Evolutionary conservation across 2,113 vertebrate species (phyloP), one percentile per base, ranked within the genome.

Genomic region (Corynorhinus townsendii): DNA sequence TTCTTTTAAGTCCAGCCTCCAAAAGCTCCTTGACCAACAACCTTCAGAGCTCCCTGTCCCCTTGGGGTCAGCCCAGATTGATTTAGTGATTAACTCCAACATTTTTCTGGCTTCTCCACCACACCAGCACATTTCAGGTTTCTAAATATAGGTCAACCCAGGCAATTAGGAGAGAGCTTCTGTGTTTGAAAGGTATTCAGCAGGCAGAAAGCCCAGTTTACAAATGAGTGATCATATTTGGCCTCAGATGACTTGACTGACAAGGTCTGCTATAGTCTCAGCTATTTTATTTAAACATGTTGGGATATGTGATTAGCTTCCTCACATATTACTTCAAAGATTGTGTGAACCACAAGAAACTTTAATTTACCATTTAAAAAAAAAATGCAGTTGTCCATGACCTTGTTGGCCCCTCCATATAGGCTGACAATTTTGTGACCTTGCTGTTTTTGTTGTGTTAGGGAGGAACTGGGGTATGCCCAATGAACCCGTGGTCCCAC

Each of bases 161-260:
- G 95, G 97, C 98, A 98, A 98, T 98, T 98, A 98, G 97, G 97
- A 96, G 94, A 98, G 94, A 97, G 95, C 95, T 94, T 97, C 97
- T 98, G 97, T n/a, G 98, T 98, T 97, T 97, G 96, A 98, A 98
- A 97, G 98, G 92, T 93, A 96, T 95, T 98, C 98, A 97, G 94
- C 97, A 98, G 97, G 96, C 98, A 97, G 97, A 95, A 98, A 98
- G 97, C 98, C 98, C 97, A 96, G 98, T 98, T 98, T 98, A 98
- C 98, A 98, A 97, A 98, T 94, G 98, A 98, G 98, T 98, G 98
- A 98, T 98, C 98, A 98, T 98, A 97, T 96, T 97, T 98, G 98
- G 98, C 98, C 98, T 98, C 98, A 98, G 98, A 98, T 96, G 68
- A 97, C 93, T 96, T 98, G 98, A 99, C 98, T 98, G 99, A 98